A percentile compares a stretch with the other conserved stretches of the same genome.
Evolutionary conservation across 2,113 vertebrate genomes (phyloP).

Genomic region (Sardina pilchardus): DNA sequence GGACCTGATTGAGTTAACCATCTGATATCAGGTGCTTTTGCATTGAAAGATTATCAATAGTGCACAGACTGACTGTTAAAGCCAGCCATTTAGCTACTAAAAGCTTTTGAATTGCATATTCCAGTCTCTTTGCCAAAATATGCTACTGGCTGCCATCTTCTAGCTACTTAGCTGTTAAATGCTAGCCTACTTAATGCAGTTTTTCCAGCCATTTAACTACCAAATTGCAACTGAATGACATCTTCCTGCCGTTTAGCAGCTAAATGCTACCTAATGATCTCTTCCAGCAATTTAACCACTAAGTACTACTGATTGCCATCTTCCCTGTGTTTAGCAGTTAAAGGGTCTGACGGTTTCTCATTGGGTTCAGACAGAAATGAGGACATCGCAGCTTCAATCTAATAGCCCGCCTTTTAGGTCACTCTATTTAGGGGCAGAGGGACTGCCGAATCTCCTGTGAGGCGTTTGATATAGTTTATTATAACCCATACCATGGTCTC

Average conservation of each 20-base stretch:
- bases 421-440: conserved; percentile 6
- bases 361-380: background rate
- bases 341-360: background rate
- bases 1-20: too few species aligned
- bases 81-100: background rate
- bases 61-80: background rate
- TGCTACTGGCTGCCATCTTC: background rate
- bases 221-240: background rate
- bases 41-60: background rate
- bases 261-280: background rate
- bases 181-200: background rate
- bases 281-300: too few species aligned
- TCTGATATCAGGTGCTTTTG: too few species aligned
- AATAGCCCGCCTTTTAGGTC: background rate
- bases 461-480: conserved; percentile 2
- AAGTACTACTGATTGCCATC: background rate
- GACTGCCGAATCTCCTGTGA: background rate
- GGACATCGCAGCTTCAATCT: background rate
- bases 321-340: background rate
- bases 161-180: background rate
- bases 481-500: background rate
- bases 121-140: background rate
- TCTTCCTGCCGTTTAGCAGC: background rate
- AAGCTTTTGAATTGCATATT: background rate
- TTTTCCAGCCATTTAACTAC: background rate